Percentiles rank a stretch among this genome's conserved stretches.
These are phyloP conservation scores for Melikaiella ostensackeni DNA, from an alignment of 2,888 invertebrate genomes.

Conservation along the genomic window DNA sequence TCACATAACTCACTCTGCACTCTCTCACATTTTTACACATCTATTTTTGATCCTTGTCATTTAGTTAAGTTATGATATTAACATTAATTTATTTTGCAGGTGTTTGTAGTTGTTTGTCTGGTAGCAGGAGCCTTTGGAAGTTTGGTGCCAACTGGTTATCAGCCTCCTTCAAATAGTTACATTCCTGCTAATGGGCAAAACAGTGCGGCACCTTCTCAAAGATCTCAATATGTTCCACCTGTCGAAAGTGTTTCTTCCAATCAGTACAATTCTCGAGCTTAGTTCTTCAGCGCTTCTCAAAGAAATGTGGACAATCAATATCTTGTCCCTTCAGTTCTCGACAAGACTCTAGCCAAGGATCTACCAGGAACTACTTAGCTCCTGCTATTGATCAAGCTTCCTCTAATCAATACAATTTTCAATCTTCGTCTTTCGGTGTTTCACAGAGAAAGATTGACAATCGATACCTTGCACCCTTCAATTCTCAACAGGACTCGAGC, in stretches of 20 bases:
- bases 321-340: conserved; percentile 8
- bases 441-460: background rate
- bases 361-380: background rate
- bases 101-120: conserved; percentile 58
- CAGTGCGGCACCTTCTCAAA: background rate
- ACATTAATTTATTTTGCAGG: conserved; percentile 37
- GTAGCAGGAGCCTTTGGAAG: conserved; percentile 59
- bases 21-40: no score
- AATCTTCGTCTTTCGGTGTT: background rate
- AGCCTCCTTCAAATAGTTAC: conserved; percentile 53
- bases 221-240: background rate
- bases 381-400: background rate
- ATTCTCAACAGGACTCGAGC: background rate
- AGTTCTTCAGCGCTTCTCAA: background rate
- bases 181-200: conserved; percentile 48
- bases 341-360: background rate
- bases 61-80: background rate
- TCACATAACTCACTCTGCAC: no score
- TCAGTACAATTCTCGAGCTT: background rate
- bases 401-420: background rate
- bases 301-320: background rate
- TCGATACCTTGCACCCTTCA: background rate
- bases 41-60: no score
- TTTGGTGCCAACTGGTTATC: conserved; percentile 66
- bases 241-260: background rate